Conservation (phyloP, 30 jellyfish, hydroid and myxozoan genomes). For the Aurelia aurita region DNA sequence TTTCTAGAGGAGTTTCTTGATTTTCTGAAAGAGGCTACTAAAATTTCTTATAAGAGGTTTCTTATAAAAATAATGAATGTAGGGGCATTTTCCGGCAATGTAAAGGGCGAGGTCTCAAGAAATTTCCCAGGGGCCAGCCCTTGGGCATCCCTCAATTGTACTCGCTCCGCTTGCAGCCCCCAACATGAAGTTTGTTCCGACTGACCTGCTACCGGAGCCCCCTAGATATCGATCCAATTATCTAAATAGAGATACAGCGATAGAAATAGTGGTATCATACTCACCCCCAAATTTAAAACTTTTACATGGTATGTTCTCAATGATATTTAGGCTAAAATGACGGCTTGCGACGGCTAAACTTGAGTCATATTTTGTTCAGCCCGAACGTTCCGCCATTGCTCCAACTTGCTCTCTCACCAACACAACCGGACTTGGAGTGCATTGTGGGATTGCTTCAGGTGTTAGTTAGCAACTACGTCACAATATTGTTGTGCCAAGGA, state of each 20-base stretch:
- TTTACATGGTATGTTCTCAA: constrained; percentile 44
- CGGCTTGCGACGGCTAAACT: constrained; percentile 34
- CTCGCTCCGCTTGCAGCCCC: too few relatives aligned
- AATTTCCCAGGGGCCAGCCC: too few relatives aligned
- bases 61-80: too few relatives aligned
- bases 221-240: too few relatives aligned
- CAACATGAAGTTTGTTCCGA: too few relatives aligned
- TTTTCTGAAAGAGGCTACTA: too few relatives aligned
- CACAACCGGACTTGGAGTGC: constrained; percentile 51
- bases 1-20: too few relatives aligned
- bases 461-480: constrained; percentile 36
- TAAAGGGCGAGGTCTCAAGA: too few relatives aligned
- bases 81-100: too few relatives aligned
- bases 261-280: neutral
- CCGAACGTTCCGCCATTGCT: constrained; percentile 65
- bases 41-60: too few relatives aligned
- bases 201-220: too few relatives aligned
- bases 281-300: constrained; percentile 26
- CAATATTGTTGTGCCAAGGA: constrained; percentile 1
- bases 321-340: neutral
- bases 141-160: too few relatives aligned
- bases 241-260: neutral
- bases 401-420: constrained; percentile 59
- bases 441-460: constrained; percentile 70
- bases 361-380: constrained; percentile 19